A percentile compares a stretch with the other conserved stretches of the same genome.
Conservation (phyloP, 2,113 vertebrate species). For the Antigone vipio region DNA sequence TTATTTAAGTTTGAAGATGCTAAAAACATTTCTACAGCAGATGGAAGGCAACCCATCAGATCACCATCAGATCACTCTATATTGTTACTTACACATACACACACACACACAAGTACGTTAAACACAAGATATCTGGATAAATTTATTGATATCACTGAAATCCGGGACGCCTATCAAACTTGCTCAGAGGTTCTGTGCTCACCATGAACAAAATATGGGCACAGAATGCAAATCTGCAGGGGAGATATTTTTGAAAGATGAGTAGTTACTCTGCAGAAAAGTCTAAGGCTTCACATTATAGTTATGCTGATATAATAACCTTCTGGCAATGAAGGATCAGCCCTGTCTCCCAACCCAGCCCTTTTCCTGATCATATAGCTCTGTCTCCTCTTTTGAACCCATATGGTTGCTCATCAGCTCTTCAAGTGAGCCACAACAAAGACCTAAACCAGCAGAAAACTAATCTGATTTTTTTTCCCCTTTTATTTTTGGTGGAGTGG, state of each 20-base stretch:
- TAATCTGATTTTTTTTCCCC: accelerated
- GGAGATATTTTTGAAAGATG: neutral
- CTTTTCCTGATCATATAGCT: neutral
- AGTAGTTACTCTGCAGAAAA: neutral
- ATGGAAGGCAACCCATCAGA: neutral
- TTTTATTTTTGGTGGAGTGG: neutral
- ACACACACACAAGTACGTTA: neutral
- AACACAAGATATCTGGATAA: neutral
- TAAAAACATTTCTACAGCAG: neutral
- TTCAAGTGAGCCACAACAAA: neutral
- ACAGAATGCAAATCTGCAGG: neutral
- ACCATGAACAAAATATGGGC: neutral
- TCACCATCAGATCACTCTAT: neutral
- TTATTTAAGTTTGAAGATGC: neutral
- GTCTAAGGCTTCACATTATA: neutral
- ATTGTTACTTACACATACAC: neutral
- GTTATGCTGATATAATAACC: neutral
- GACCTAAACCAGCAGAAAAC: neutral
- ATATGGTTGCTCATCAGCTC: neutral
- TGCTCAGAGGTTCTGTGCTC: neutral
- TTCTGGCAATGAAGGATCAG: neutral
- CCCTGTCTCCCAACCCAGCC: neutral
- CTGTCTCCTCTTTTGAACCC: accelerated
- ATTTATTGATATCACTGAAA: neutral
- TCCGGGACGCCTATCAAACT: neutral